Evolutionary conservation across 53 echinoderm and acorn worm genomes (phyloP).

Genomic region (Echinometra lucunter): DNA sequence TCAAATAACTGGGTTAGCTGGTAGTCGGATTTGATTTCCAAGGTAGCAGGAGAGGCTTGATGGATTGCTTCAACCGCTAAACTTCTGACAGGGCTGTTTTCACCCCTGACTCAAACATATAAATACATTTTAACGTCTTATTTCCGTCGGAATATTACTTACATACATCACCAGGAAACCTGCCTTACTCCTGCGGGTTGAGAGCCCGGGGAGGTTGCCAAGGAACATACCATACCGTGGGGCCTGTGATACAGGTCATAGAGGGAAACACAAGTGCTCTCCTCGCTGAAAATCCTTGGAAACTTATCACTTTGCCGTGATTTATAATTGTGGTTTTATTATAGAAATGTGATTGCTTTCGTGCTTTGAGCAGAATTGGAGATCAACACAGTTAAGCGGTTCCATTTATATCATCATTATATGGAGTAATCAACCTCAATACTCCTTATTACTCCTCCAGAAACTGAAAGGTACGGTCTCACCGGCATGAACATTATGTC

Average conservation of each 20-base stretch:
- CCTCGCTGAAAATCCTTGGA: neutral
- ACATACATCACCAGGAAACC: neutral
- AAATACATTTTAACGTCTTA: neutral
- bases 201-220: neutral
- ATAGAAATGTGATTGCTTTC: neutral
- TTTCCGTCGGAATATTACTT: neutral
- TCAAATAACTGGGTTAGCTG: too few relatives aligned
- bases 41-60: neutral
- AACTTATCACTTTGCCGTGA: neutral
- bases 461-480: too few relatives aligned
- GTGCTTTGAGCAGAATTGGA: neutral
- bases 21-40: too few relatives aligned
- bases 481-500: too few relatives aligned
- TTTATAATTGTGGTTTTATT: neutral
- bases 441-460: too few relatives aligned
- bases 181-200: neutral
- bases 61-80: neutral
- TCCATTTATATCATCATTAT: too few relatives aligned
- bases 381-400: neutral
- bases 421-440: too few relatives aligned
- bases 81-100: neutral
- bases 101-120: slow-evolving; percentile 11
- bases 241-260: neutral
- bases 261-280: neutral
- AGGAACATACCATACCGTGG: neutral